Base-by-base conservation (phyloP, 2,888 invertebrate genomes). In the Eupithecia dodoneata region DNA sequence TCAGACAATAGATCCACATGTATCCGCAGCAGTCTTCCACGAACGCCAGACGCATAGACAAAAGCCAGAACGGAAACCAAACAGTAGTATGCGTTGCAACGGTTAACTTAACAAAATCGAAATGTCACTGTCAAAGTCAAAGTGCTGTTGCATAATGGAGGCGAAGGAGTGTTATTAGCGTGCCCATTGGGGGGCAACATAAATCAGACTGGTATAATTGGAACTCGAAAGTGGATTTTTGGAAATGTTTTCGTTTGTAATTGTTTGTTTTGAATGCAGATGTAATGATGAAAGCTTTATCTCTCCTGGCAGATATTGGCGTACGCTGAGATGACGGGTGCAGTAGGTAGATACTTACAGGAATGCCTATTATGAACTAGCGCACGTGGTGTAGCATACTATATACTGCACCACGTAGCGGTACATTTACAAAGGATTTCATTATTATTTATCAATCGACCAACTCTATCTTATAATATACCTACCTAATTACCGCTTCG, bases 41-140 rank as follows among this genome's bases (percentile, higher is more conserved):
- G 91, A 91, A 91, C 81, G 77, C 72, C 73, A 79, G 74, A 71
- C 76, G 67, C 77, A 79, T 81, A 81, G 83, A 86, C 82, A 88
- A 86, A 85, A 84, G 82, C 81, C 71, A 79, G 78, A 83, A 90
- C 91, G 91, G 91, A 91, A 91, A 91, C 88, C 86, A 83, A 83
- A 86, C 90, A 86, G 89, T 88, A 89, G 88, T 79, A 72, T 88
- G 81, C 80, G 81, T 80, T 72, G 79, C 81, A 78, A 82, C 78
- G 79, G 82, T 82, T 81, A 71, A 71, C 67, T 71, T 42, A 41
- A 69, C 76, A 77, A 79, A 77, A 79, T 79, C 76, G 42, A 80
- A 81, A 81, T 79, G 80, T 81, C 79, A 81, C 71, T 80, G 81
- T 80, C 79, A 81, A 77, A 78, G 81, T 80, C 79, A 81, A 78